These are phyloP conservation scores for Poecile atricapillus DNA, from an alignment of 2,113 vertebrate genomes.

Conservation along the genomic window DNA sequence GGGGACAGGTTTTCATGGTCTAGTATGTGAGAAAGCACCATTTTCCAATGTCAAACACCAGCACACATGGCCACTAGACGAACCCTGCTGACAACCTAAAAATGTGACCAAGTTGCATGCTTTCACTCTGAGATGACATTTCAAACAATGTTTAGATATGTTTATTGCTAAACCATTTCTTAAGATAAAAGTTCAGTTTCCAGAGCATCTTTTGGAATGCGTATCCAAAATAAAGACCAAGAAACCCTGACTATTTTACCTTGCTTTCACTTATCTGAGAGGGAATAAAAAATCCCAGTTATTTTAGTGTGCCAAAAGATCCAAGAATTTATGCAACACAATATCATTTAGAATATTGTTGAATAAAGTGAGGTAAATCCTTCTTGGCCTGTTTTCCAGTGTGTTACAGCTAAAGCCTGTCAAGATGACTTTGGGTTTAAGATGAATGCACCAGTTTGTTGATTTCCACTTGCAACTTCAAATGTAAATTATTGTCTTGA, in stretches of 20 bases:
- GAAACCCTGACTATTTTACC: not conserved
- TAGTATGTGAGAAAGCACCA: not conserved
- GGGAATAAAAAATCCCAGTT: not conserved
- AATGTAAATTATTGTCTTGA: not conserved
- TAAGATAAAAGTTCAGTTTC: not conserved
- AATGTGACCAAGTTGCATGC: not conserved
- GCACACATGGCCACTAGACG: not conserved
- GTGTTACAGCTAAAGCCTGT: not conserved
- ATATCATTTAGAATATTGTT: not conserved
- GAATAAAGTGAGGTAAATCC: not conserved
- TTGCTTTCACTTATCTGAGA: not conserved
- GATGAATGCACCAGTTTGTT: not conserved
- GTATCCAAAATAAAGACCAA: not conserved
- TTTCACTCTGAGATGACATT: not conserved
- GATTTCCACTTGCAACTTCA: not conserved
- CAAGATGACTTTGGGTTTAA: not conserved
- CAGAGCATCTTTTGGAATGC: not conserved
- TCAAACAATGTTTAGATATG: not conserved
- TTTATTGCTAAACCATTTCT: not conserved
- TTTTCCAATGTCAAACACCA: not conserved
- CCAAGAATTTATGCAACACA: not conserved
- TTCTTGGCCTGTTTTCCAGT: not conserved
- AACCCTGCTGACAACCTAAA: not conserved
- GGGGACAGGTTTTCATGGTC: not conserved
- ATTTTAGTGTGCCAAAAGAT: not conserved